These are phyloP conservation scores for Drosophila pseudotalamancana DNA, from an alignment of 2,888 invertebrate genomes.

Conservation along the genomic window DNA sequence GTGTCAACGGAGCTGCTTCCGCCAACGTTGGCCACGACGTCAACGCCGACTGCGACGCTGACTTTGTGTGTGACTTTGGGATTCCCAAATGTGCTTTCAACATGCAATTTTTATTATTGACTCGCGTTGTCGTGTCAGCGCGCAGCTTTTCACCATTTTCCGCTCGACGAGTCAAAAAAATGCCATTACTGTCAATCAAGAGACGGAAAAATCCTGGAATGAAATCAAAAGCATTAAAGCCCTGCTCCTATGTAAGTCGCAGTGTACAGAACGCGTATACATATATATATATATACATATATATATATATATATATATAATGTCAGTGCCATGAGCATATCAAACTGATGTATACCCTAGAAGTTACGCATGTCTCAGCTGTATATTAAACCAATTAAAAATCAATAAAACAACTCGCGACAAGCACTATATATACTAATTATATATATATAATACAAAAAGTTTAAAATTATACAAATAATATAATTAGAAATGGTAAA, in stretches of 20 bases:
- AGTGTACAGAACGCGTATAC: neutral
- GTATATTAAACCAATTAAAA: too few relatives aligned
- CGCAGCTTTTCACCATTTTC: slow-evolving; percentile 77
- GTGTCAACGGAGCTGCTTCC: slow-evolving; percentile 69
- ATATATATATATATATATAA: neutral
- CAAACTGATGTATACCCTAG: slow-evolving; percentile 1
- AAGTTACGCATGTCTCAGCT: too few relatives aligned
- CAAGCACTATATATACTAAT: too few relatives aligned
- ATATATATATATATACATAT: neutral
- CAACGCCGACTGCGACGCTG: slow-evolving; percentile 13
- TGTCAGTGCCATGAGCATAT: neutral
- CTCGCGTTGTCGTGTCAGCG: slow-evolving; percentile 72
- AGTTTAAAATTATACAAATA: too few relatives aligned
- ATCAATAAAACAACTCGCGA: too few relatives aligned
- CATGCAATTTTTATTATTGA: slow-evolving; percentile 80
- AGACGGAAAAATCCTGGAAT: slow-evolving; percentile 51
- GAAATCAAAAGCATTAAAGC: slow-evolving; percentile 68
- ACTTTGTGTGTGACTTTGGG: slow-evolving; percentile 67
- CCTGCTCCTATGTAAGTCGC: slow-evolving; percentile 10
- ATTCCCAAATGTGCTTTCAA: slow-evolving; percentile 77
- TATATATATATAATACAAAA: too few relatives aligned
- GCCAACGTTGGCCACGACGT: slow-evolving; percentile 17
- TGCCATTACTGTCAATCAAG: slow-evolving; percentile 79
- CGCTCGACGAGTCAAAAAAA: slow-evolving; percentile 78
- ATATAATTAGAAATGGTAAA: too few relatives aligned